Evolutionary conservation across 2,888 invertebrate genomes (phyloP), one percentile per base, ranked within the genome.

Genomic region (Ditylenchus weischeri): DNA sequence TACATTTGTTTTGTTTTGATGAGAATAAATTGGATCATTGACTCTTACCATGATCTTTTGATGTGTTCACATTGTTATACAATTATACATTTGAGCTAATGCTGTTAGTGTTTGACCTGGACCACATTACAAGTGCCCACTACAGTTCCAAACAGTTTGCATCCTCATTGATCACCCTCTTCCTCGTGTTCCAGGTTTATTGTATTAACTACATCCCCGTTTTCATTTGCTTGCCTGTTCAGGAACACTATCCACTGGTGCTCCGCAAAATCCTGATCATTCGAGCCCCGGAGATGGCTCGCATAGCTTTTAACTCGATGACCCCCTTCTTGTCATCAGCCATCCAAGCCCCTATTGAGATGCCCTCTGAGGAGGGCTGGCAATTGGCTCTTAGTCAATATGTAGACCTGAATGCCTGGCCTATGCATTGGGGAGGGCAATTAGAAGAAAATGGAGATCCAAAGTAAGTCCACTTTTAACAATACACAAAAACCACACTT

Each of bases 1-100:
- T 43, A 15, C 8, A 43, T 43, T 43, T 43, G 43, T 29, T 43
- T 43, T 43, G 43, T 43, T 29, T 5, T 5, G 29, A 4, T 29
- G 29, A 29, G 29, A 29, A 29, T 29, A 29, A 29, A 29, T 29
- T 29, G 29, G 5, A 29, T 29, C 29, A 4, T 29, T 29, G 29
- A 29, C 5, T 29, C 5, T 29, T n/a, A n/a, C n/a, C n/a, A n/a
- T n/a, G n/a, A n/a, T n/a, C n/a, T n/a, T n/a, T n/a, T n/a, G n/a
- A n/a, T n/a, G n/a, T n/a, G n/a, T n/a, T n/a, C n/a, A n/a, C n/a
- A n/a, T n/a, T n/a, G n/a, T n/a, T n/a, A n/a, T n/a, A n/a, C n/a
- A n/a, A n/a, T n/a, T n/a, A n/a, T n/a, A n/a, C 81, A 18, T 82
- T 80, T 69, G 81, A 82, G 66, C 82, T 80, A 68, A 78, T 82